Evolutionary conservation across 2,888 invertebrate genomes (phyloP).

Genomic region (Pachliopta kotzebuea): DNA sequence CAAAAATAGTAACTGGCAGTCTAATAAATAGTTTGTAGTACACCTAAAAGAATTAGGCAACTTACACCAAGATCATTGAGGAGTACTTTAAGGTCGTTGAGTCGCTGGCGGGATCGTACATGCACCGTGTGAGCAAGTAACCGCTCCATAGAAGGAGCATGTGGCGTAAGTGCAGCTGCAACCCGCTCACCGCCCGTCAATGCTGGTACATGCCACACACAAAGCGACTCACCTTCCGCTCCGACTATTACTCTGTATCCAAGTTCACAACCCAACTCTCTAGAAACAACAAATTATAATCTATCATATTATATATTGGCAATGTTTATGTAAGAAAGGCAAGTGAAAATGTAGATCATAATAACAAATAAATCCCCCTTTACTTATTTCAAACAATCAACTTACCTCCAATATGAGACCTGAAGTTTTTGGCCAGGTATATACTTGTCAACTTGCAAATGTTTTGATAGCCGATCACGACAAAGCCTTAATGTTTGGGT

Average conservation of each 20-base stretch:
- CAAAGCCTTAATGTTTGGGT: slow-evolving; percentile 94
- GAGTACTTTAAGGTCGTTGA: slow-evolving; percentile 90
- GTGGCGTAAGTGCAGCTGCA: slow-evolving; percentile 90
- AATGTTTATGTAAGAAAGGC: too few relatives aligned
- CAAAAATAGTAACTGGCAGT: too few relatives aligned
- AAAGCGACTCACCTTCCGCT: slow-evolving; percentile 83
- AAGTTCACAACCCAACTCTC: slow-evolving; percentile 90
- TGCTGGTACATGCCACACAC: slow-evolving; percentile 83
- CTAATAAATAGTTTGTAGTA: too few relatives aligned
- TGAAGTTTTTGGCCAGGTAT: slow-evolving; percentile 92
- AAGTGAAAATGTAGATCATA: too few relatives aligned
- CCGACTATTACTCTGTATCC: slow-evolving; percentile 94
- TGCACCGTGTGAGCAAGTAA: slow-evolving; percentile 97
- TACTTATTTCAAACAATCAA: too few relatives aligned
- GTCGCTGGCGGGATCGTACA: slow-evolving; percentile 91
- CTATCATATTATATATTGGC: not conserved
- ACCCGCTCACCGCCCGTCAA: slow-evolving; percentile 74
- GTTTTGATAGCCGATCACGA: slow-evolving; percentile 92
- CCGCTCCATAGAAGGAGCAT: slow-evolving; percentile 96
- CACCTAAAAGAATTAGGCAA: slow-evolving; percentile 7
- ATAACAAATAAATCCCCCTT: too few relatives aligned
- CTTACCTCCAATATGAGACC: slow-evolving; percentile 96
- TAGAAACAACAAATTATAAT: slow-evolving; percentile 33
- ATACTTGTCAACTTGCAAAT: slow-evolving; percentile 95
- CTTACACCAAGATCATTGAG: slow-evolving; percentile 82